Percentiles rank a stretch among this genome's conserved stretches.
Evolutionary conservation across 2,797 vertebrate species (phyloP).

Genomic region (Alfaro cultratus): DNA sequence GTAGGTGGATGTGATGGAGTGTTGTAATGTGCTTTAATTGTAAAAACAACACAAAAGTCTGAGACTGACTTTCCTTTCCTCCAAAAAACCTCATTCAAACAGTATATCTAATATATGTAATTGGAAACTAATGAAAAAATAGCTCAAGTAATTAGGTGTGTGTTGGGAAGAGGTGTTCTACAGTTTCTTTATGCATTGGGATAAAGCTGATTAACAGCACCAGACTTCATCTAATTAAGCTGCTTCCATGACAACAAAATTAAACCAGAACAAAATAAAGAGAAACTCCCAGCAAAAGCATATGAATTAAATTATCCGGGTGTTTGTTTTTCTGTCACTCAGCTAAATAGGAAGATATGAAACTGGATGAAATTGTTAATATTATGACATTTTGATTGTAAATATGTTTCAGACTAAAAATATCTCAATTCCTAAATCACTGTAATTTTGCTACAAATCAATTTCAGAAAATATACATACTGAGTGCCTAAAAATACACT

Average conservation of each 20-base stretch:
- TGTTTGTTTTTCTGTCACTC: slow-evolving; percentile 13
- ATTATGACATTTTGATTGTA: not conserved
- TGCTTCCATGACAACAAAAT: slow-evolving; percentile 9
- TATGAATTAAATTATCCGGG: not conserved
- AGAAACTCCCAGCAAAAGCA: slow-evolving; percentile 6
- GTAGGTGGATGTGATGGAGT: not conserved
- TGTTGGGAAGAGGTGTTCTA: not conserved
- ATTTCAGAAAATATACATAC: not conserved
- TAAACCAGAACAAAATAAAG: slow-evolving; percentile 5
- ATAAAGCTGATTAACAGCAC: slow-evolving; percentile 16
- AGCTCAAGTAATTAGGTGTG: not conserved
- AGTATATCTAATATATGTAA: not conserved
- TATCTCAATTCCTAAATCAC: not conserved
- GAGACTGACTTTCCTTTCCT: not conserved
- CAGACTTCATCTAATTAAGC: not conserved
- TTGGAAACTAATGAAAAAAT: not conserved
- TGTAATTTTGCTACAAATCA: not conserved
- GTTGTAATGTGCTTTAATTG: not conserved
- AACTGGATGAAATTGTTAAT: not conserved
- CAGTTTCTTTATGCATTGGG: not conserved
- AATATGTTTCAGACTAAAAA: not conserved
- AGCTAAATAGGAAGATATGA: not conserved
- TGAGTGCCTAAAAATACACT: not conserved
- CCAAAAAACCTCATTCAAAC: not conserved
- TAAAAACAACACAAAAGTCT: not conserved